A percentile compares a stretch with the other conserved stretches of the same genome.
phyloP scores from a whole-genome alignment of 2,113 vertebrate genomes.

The Colossoma macropomum region DNA sequence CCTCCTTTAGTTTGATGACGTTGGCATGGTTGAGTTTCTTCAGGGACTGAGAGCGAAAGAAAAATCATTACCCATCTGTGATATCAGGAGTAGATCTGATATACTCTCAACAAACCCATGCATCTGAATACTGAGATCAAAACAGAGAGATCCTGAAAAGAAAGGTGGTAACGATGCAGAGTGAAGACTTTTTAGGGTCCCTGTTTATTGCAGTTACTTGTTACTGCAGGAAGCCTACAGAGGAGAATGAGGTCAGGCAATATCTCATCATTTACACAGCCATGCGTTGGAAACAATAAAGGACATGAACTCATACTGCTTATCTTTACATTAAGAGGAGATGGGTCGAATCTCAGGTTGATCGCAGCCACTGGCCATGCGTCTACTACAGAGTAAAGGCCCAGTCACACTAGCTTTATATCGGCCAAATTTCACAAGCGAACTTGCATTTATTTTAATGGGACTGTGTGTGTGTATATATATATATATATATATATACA shows the following conservation, averaged over 20 bases:
- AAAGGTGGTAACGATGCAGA: not conserved
- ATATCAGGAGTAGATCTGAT: too few relatives aligned
- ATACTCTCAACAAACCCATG: not conserved
- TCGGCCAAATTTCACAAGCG: too few relatives aligned
- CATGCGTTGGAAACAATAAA: constrained; percentile 15
- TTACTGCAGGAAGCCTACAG: not conserved
- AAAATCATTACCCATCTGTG: not conserved
- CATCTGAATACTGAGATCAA: not conserved
- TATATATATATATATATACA: too few relatives aligned
- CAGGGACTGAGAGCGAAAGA: constrained; percentile 82
- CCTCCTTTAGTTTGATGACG: constrained; percentile 97
- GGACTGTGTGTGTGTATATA: too few relatives aligned
- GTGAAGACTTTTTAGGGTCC: too few relatives aligned
- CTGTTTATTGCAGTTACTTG: not conserved
- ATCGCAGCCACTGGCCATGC: not conserved
- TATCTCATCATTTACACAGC: not conserved
- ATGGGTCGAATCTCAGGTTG: not conserved
- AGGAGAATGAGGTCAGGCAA: not conserved
- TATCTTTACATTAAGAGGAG: too few relatives aligned
- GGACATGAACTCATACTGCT: not conserved
- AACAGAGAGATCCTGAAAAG: not conserved
- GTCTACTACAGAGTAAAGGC: not conserved
- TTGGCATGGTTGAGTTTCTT: constrained; percentile 98
- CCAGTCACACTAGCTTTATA: too few relatives aligned
- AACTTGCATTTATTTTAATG: too few relatives aligned